A percentile compares a stretch with the other conserved stretches of the same genome.
Conservation (phyloP, 2,888 invertebrate species). For the Syritta pipiens region DNA sequence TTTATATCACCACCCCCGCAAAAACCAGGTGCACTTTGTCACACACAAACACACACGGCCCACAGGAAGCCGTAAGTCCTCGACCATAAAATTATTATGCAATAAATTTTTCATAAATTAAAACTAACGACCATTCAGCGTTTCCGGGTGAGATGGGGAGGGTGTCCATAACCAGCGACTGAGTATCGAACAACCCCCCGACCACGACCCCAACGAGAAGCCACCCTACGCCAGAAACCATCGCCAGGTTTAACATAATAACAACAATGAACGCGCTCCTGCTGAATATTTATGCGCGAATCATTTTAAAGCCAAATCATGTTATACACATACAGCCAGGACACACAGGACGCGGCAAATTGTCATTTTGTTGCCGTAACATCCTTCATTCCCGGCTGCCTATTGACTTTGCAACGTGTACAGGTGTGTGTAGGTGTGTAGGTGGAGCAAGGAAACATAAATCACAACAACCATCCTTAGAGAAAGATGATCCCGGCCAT, state of each 20-base stretch:
- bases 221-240: neutral
- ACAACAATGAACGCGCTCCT: constrained; percentile 35
- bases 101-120: constrained; percentile 69
- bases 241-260: constrained; percentile 30
- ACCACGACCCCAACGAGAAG: neutral
- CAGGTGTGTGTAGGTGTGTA: constrained; percentile 20
- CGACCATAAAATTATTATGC: constrained; percentile 67
- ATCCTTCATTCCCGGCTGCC: neutral
- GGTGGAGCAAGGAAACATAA: constrained; percentile 37
- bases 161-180: constrained; percentile 4
- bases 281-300: constrained; percentile 62
- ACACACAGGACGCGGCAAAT: constrained; percentile 20
- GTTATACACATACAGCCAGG: constrained; percentile 40
- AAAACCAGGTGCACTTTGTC: constrained; percentile 61
- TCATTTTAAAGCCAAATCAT: constrained; percentile 66
- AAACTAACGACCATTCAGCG: constrained; percentile 66
- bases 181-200: neutral
- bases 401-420: constrained; percentile 47
- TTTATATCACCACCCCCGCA: constrained; percentile 50
- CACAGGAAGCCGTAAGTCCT: constrained; percentile 48
- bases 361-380: constrained; percentile 31
- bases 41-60: constrained; percentile 32
- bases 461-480: constrained; percentile 39
- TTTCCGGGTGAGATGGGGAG: constrained; percentile 34
- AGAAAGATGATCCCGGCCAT: constrained; percentile 66